phyloP scores from a whole-genome alignment of 2,888 invertebrate species.

The Apodemia hepburni region DNA sequence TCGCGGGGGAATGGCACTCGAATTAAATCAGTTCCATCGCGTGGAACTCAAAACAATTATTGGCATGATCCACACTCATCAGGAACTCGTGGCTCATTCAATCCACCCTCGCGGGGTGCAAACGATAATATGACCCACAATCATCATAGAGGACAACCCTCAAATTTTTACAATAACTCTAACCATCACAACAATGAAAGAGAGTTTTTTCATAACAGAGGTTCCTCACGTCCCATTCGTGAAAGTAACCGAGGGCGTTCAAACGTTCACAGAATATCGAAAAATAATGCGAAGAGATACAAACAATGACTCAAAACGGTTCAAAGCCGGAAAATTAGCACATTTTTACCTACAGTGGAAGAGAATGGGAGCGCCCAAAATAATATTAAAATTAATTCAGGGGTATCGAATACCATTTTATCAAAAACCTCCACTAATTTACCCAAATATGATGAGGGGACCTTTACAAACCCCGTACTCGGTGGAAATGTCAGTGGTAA shows the following conservation, averaged over 20 bases:
- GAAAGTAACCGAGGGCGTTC: slow-evolving; percentile 3
- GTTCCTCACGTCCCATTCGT: slow-evolving; percentile 13
- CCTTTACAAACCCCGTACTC: slow-evolving; percentile 18
- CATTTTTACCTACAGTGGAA: slow-evolving; percentile 22
- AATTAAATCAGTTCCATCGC: slow-evolving; percentile 12
- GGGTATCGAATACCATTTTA: slow-evolving; percentile 25
- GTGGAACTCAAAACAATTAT: slow-evolving; percentile 11
- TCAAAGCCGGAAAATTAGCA: slow-evolving; percentile 13
- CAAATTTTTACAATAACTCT: not conserved
- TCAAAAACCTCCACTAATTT: slow-evolving; percentile 1
- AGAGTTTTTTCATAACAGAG: slow-evolving; percentile 8
- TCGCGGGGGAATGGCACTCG: slow-evolving; percentile 15
- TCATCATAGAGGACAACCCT: not conserved
- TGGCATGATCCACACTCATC: not conserved
- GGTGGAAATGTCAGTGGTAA: slow-evolving; percentile 23
- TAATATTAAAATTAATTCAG: slow-evolving; percentile 26
- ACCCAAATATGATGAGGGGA: not conserved
- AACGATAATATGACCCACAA: slow-evolving; percentile 3
- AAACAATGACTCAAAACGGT: slow-evolving; percentile 15
- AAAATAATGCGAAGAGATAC: slow-evolving; percentile 6
- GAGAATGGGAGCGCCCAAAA: slow-evolving; percentile 23
- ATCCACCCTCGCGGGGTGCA: slow-evolving; percentile 18
- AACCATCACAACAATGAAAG: not conserved
- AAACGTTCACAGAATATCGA: not conserved
- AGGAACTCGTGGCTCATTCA: not conserved